phyloP scores from a whole-genome alignment of 92 coral and sea anemone species.

The Scolanthus callimorphus region DNA sequence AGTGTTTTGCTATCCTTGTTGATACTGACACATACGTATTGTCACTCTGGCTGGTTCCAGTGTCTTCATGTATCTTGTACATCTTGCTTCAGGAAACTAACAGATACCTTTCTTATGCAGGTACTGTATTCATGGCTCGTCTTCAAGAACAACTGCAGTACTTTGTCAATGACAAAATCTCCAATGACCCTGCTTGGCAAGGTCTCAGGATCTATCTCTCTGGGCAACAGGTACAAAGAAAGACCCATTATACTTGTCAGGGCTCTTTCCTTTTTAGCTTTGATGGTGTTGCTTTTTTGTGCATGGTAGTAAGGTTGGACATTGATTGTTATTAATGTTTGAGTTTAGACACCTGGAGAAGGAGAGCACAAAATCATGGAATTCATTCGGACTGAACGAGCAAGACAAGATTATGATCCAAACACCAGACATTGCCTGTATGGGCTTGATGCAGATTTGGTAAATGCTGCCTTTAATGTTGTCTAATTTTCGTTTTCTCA shows the following conservation, averaged over 20 bases:
- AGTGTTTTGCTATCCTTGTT: too few species aligned
- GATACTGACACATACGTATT: too few species aligned
- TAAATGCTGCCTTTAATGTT: conserved; percentile 26
- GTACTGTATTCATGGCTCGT: conserved; percentile 95
- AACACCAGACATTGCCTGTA: conserved; percentile 95
- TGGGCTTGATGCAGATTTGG: conserved; percentile 99
- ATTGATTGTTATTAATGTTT: too few species aligned
- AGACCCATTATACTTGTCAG: too few species aligned
- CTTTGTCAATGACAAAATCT: conserved; percentile 82
- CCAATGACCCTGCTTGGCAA: conserved; percentile 98
- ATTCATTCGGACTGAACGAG: conserved; percentile 86
- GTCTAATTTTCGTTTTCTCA: too few species aligned
- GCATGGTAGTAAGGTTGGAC: too few species aligned
- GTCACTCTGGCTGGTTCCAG: too few species aligned
- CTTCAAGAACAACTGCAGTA: conserved; percentile 93
- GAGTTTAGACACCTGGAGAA: conserved; percentile 89
- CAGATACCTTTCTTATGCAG: conserved; percentile 29
- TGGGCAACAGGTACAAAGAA: conserved; percentile 89
- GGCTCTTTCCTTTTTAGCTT: too few species aligned
- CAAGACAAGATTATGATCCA: conserved; percentile 73
- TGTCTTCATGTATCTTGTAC: too few species aligned
- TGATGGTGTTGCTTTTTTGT: too few species aligned
- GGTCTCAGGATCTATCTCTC: conserved; percentile 83
- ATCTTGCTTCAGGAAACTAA: too few species aligned
- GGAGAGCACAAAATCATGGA: conserved; percentile 99